phyloP scores from a whole-genome alignment of 1,140 invertebrate genomes.

The Diorhabda elongata region DNA sequence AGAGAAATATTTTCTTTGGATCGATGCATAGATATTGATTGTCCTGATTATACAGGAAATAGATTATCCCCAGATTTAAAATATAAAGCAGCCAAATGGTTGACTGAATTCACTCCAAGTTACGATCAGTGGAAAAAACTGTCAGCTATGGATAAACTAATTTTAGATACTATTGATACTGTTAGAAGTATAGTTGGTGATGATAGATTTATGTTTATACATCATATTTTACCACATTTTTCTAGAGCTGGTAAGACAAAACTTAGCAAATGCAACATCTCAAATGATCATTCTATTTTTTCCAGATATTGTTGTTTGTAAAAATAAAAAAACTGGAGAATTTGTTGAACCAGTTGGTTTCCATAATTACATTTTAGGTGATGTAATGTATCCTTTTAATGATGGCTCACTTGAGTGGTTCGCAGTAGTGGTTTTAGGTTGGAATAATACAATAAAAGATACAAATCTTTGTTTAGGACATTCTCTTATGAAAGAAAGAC shows the following conservation, averaged over 20 bases:
- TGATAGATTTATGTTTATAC: constrained; percentile 45
- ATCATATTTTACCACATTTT: constrained; percentile 57
- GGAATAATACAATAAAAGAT: constrained; percentile 47
- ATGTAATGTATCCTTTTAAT: constrained; percentile 49
- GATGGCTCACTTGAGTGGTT: constrained; percentile 48
- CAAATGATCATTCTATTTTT: constrained; percentile 22
- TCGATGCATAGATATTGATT: constrained; percentile 53
- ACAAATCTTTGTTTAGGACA: constrained; percentile 45
- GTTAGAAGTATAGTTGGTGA: constrained; percentile 43
- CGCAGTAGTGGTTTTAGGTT: constrained; percentile 47
- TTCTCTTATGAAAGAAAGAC: constrained; percentile 51
- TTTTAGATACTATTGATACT: constrained; percentile 47
- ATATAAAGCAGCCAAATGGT: constrained; percentile 47
- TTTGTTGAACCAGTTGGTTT: constrained; percentile 44
- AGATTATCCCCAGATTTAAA: constrained; percentile 45
- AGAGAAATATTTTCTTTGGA: constrained; percentile 55
- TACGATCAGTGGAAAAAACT: constrained; percentile 46
- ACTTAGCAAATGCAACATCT: neutral
- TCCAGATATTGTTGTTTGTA: constrained; percentile 55
- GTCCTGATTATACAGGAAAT: constrained; percentile 54
- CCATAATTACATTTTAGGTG: constrained; percentile 42
- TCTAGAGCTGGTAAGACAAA: constrained; percentile 43
- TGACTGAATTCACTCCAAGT: constrained; percentile 48
- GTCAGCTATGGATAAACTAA: constrained; percentile 46
- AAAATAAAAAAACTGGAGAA: constrained; percentile 46